A percentile compares a stretch with the other conserved stretches of the same genome.
phyloP scores from a whole-genome alignment of 2,113 vertebrate genomes.

The Delphinus delphis region DNA sequence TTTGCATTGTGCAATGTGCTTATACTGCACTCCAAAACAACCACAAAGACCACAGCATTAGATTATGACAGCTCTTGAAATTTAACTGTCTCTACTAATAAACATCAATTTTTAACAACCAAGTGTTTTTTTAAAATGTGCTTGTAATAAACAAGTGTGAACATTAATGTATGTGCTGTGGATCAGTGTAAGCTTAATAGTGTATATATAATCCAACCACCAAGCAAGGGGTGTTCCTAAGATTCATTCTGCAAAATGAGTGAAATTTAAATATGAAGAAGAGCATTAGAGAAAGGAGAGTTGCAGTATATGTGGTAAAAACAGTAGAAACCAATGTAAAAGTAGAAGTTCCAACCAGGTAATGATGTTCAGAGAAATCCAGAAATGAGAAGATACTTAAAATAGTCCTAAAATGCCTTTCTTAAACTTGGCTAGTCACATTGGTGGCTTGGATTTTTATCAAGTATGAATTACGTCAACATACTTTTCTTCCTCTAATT shows the following conservation, averaged over 20 bases:
- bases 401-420: not conserved
- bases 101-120: constrained; percentile 53
- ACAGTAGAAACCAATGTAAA: not conserved
- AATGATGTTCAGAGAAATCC: not conserved
- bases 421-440: not conserved
- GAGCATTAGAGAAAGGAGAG: not conserved
- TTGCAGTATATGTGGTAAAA: not conserved
- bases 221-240: not conserved
- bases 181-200: not conserved
- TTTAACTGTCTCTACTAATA: constrained; percentile 64
- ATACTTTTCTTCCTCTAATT: not conserved
- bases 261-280: not conserved
- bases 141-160: constrained; percentile 39
- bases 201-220: not conserved
- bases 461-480: not conserved
- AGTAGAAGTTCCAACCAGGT: not conserved
- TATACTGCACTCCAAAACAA: constrained; percentile 56
- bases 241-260: not conserved
- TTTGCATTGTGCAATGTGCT: constrained; percentile 60
- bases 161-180: not conserved
- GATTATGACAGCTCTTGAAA: constrained; percentile 69
- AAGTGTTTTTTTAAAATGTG: not conserved
- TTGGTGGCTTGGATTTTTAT: not conserved
- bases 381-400: not conserved
- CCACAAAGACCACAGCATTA: constrained; percentile 63